Evolutionary conservation across 2,113 vertebrate species (phyloP), one percentile per base, ranked within the genome.

Genomic region (Lutjanus erythropterus): DNA sequence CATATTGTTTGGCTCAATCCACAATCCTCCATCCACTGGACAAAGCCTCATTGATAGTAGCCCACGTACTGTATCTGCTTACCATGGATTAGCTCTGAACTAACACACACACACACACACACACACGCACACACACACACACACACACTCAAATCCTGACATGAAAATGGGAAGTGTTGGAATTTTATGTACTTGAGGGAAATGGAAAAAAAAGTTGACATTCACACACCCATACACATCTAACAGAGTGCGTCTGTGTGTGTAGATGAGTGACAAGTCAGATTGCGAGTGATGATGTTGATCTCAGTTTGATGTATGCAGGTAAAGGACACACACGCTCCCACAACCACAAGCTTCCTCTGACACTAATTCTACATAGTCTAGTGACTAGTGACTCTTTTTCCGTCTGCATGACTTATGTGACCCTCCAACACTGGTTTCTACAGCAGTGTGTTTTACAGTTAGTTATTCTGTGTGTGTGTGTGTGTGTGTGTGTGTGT

Each of bases 11-110:
- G 50, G 71, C 42, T 71, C 53, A 25, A 21, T 41, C 27, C 25
- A 46, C 64, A 35, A 21, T 52, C 16, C 44, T 55, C n/a, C 11
- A 7, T 62, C 18, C 37, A 61, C 19, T 2, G 7, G 64, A 91
- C 90, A 91, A 83, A 76, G 86, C 46, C 59, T 49, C 8, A 69
- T 66, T 89, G 61, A 89, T 67, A 33, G 23, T 1, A 42, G 44
- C 78, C 81, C 78, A 88, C 76, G 25, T 25, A 47, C 78, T 76
- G 77, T 78, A 67, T 86, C 70, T 80, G 82, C 53, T 76, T 29
- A 75, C 25, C 65, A 82, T 81, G 46, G 74, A 25, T 67, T 27
- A 47, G 41, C 21, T 46, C 31, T 53, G 42, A 0, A 71, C 49
- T 78, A 50, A 62, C 62, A 39, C 37, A 39, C 37, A 39, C 37